Base-by-base conservation (phyloP, 2,113 vertebrate species). In the Ctenodactylus gundi region DNA sequence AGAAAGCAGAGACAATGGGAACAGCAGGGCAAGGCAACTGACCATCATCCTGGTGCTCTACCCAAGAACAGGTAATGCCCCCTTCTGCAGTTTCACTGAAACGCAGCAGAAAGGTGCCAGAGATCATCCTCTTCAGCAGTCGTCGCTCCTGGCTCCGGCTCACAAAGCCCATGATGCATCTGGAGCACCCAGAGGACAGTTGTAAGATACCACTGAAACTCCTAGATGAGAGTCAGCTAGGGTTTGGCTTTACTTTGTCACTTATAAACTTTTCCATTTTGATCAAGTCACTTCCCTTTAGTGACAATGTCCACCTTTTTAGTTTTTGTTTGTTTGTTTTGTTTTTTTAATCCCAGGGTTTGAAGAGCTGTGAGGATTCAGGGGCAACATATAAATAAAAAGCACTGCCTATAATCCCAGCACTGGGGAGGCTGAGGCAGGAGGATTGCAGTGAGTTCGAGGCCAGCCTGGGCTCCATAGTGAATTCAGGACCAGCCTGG, bases 11-110 rank as follows among this genome's bases (percentile, higher is more conserved):
- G 86, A 90, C 20, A 31, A 15, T 10, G 36, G 85, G 75, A 1
- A 65, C 0, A 0, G 57, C 36, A 46, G 58, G 84, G 80, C 25
- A 36, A 17, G 7, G 92, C 64, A n/a, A 87, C 85, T 57, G 84
- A 99, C 99, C 99, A 1, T 82, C 98, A 0, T 89, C 58, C 4
- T 95, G 97, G 80, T 97, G 98, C 29, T 99, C 99, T 96, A 99
- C 99, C 99, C 99, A 99, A 25, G 99, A 99, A 97, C 98, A 99
- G 55, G 99, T 99, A 94, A 99, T 99, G 93, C 98, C 97, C 55
- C 99, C 98, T 80, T 98, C 95, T 44, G 58, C 93, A 20, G 99
- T 99, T 97, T 99, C 99, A 27, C 99, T 99, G 97, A 99, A 99
- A 31, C 99, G 99, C 82, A 99, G 97, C 55, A 99, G 98, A 93